Conservation (phyloP, 1,140 invertebrate species). For the Orussus abietinus region DNA sequence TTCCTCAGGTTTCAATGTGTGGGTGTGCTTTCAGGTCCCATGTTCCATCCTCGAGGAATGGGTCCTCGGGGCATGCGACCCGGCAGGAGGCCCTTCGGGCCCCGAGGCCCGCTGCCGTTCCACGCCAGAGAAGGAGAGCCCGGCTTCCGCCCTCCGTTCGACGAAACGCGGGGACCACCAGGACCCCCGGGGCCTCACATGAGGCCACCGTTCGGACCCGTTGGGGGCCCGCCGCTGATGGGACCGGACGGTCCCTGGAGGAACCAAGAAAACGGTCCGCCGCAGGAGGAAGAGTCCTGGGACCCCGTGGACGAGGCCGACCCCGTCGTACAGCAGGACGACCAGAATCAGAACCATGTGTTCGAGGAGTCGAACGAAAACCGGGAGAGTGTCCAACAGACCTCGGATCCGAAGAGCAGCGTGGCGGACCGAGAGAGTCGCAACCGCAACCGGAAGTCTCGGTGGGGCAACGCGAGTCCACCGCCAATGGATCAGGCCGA, state of each 20-base stretch:
- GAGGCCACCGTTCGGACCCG: conserved; percentile 38
- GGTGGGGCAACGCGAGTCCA: conserved; percentile 50
- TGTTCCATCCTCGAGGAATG: conserved; percentile 54
- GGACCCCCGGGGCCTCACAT: conserved; percentile 27
- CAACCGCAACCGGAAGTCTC: conserved; percentile 42
- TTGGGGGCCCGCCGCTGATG: conserved; percentile 29
- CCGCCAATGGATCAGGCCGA: conserved; percentile 25
- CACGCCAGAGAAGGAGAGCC: conserved; percentile 42
- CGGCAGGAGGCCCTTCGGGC: conserved; percentile 44
- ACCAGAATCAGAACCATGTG: too few species aligned
- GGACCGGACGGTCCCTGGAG: conserved; percentile 32
- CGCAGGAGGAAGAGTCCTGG: conserved; percentile 32
- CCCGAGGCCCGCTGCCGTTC: conserved; percentile 39
- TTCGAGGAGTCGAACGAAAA: conserved; percentile 16
- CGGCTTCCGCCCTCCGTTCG: conserved; percentile 45
- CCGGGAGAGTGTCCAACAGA: conserved; percentile 15
- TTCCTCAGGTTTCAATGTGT: background rate
- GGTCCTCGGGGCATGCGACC: conserved; percentile 48
- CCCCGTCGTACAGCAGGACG: too few species aligned
- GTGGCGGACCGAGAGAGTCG: conserved; percentile 33
- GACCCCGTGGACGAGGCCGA: conserved; percentile 21
- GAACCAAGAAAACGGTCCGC: conserved; percentile 32
- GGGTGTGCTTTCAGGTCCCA: conserved; percentile 46
- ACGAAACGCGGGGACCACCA: conserved; percentile 43
- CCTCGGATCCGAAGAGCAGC: conserved; percentile 19